Percentiles rank a stretch among this genome's conserved stretches.
Evolutionary conservation across 2,113 vertebrate genomes (phyloP).

Genomic region (Brachionichthys hirsutus): DNA sequence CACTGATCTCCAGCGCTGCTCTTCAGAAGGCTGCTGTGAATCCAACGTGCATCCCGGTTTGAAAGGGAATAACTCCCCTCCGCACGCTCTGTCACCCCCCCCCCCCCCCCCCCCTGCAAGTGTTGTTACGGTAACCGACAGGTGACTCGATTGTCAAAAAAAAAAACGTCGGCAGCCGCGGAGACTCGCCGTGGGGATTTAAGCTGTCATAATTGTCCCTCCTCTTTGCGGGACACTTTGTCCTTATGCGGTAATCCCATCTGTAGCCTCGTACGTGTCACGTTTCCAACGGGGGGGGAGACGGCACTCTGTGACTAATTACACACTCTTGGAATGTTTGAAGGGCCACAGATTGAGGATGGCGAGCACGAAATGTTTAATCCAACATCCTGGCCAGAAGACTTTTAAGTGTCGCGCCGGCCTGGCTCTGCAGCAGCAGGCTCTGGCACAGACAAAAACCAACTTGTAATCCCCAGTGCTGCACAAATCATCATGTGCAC

Average conservation of each 20-base stretch:
- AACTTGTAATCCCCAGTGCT: slow-evolving; percentile 44
- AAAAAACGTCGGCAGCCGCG: too few species aligned
- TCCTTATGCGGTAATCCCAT: slow-evolving; percentile 32
- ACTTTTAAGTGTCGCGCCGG: slow-evolving; percentile 53
- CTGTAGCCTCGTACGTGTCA: slow-evolving; percentile 28
- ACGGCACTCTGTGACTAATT: slow-evolving; percentile 58
- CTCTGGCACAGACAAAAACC: slow-evolving; percentile 42
- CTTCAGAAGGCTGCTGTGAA: slow-evolving; percentile 45
- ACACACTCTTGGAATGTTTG: slow-evolving; percentile 60
- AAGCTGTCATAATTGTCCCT: slow-evolving; percentile 43
- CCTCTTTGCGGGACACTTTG: slow-evolving; percentile 40
- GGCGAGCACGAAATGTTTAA: slow-evolving; percentile 62
- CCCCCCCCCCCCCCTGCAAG: too few species aligned
- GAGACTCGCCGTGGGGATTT: slow-evolving; percentile 31
- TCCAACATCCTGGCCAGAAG: slow-evolving; percentile 55
- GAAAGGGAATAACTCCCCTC: slow-evolving; percentile 23
- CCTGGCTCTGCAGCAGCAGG: slow-evolving; percentile 41
- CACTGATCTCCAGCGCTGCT: slow-evolving; percentile 51
- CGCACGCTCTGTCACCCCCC: too few species aligned
- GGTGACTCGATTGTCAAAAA: too few species aligned
- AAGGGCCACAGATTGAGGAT: slow-evolving; percentile 59
- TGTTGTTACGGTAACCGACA: too few species aligned
- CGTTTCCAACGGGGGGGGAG: slow-evolving; percentile 26
- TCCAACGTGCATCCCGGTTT: slow-evolving; percentile 20
- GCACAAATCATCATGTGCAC: slow-evolving; percentile 30